A percentile compares a stretch with the other conserved stretches of the same genome.
Evolutionary conservation across 2,888 invertebrate species (phyloP).

Genomic region (Carpatolechia fugitivella): DNA sequence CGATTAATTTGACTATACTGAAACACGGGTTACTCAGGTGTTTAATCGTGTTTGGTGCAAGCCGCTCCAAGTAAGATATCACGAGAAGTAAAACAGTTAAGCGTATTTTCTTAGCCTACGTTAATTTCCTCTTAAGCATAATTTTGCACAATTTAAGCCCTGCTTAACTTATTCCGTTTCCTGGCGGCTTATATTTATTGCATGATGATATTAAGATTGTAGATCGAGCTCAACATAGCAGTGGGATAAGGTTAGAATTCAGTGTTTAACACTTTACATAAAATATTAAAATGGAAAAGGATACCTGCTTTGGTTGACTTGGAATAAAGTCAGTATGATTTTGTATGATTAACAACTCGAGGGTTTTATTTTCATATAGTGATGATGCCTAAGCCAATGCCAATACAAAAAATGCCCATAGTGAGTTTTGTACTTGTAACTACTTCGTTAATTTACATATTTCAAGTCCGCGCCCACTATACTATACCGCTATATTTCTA

Average conservation of each 20-base stretch:
- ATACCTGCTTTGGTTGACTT: too few relatives aligned
- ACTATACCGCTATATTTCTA: too few relatives aligned
- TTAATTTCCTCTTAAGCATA: slow-evolving; percentile 1
- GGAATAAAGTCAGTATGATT: too few relatives aligned
- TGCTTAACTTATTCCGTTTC: slow-evolving; percentile 2
- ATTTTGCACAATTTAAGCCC: background rate
- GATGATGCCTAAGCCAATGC: too few relatives aligned
- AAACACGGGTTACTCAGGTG: background rate
- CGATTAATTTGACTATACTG: background rate
- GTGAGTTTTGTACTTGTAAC: too few relatives aligned
- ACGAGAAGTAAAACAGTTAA: background rate
- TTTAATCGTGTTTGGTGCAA: background rate
- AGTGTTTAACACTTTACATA: too few relatives aligned
- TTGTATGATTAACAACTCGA: too few relatives aligned
- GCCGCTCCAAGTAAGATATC: background rate
- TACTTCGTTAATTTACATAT: too few relatives aligned
- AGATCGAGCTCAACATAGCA: background rate
- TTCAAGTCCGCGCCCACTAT: too few relatives aligned
- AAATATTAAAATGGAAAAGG: too few relatives aligned
- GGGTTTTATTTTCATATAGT: too few relatives aligned
- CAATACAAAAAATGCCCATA: too few relatives aligned
- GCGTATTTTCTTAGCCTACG: background rate
- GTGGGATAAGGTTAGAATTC: background rate
- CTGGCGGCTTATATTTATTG: slow-evolving; percentile 1
- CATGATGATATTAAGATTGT: background rate